phyloP scores from a whole-genome alignment of 1,140 invertebrate species.

The Cherax quadricarinatus region DNA sequence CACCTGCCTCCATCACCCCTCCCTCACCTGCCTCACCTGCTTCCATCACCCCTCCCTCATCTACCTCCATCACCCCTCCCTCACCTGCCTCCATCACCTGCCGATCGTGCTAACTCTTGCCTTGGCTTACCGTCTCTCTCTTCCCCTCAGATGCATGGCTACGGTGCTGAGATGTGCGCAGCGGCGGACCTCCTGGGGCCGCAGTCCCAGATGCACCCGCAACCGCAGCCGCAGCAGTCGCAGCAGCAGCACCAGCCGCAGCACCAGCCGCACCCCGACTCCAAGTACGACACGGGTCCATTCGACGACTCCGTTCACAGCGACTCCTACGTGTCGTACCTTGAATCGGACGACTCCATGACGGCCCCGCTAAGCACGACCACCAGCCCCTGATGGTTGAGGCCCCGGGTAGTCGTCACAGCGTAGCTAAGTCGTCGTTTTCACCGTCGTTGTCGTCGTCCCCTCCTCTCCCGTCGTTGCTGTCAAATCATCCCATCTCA shows the following conservation, averaged over 20 bases:
- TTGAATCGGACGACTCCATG: constrained; percentile 73
- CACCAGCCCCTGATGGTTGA: constrained; percentile 70
- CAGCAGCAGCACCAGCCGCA: constrained; percentile 47
- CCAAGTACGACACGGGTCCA: constrained; percentile 68
- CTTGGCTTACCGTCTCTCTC: not conserved
- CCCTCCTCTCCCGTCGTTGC: not conserved
- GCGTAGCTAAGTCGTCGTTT: constrained; percentile 7
- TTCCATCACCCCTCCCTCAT: no score
- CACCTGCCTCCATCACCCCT: no score
- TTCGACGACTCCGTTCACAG: constrained; percentile 69
- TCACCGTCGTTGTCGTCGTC: not conserved
- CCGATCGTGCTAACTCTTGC: no score
- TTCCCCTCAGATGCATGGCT: constrained; percentile 72
- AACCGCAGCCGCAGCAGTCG: constrained; percentile 41
- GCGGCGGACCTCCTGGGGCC: constrained; percentile 50
- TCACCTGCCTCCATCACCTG: no score
- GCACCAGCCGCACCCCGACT: constrained; percentile 31
- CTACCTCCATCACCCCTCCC: no score
- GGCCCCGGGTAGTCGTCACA: constrained; percentile 25
- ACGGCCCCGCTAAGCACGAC: constrained; percentile 67
- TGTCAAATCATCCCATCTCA: not conserved
- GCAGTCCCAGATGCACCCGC: constrained; percentile 35
- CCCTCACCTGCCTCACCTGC: no score
- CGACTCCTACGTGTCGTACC: constrained; percentile 73
- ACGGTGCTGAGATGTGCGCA: constrained; percentile 70